Base-by-base conservation (phyloP, 2,888 invertebrate species). In the Hanleya hanleyi region DNA sequence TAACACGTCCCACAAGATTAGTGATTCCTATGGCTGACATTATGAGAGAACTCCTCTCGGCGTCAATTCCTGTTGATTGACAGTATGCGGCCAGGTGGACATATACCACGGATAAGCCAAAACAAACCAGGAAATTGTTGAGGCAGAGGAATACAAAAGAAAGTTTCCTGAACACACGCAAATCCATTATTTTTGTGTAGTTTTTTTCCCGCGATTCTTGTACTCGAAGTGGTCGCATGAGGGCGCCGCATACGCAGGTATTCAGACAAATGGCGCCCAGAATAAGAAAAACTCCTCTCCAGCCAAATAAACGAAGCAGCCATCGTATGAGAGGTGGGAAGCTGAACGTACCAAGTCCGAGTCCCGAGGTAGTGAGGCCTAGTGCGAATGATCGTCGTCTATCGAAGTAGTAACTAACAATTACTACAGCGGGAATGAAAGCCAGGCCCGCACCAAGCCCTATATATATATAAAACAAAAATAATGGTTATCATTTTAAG, bases 371-470 rank as follows among this genome's bases (percentile, higher is more conserved):
- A 1, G 84, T 81, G 7, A 86, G 74, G 7, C 84, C 86, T 1
- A 81, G 74, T 7, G 86, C 86, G 0, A 84, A 61, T 12, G 80
- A 75, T 33, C 83, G 71, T 33, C 73, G 71, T 61, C 79, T 75
- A 26, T 80, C 78, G 65, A 86, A 86, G 74, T 83, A 85, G 57
- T 71, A 77, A 1, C 81, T 81, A 4, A 86, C 80, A 2, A 81
- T 74, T 1, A 83, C 69, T 15, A 85, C 80, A 1, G 81, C 67
- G 0, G 86, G 83, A 50, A 85, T 77, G 66, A 81, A 81, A 4
- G 81, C 76, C n/a, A 84, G 67, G 3, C 85, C 85, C 29, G 76
- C 72, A 2, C 86, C 85, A 29, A 83, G 65, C 33, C 86, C 86
- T 85, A 70, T n/a, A n/a, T n/a, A n/a, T n/a, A n/a, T n/a, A n/a